A percentile compares a stretch with the other conserved stretches of the same genome.
phyloP scores from a whole-genome alignment of 2,888 invertebrate species.

The Andrena haemorrhoa region DNA sequence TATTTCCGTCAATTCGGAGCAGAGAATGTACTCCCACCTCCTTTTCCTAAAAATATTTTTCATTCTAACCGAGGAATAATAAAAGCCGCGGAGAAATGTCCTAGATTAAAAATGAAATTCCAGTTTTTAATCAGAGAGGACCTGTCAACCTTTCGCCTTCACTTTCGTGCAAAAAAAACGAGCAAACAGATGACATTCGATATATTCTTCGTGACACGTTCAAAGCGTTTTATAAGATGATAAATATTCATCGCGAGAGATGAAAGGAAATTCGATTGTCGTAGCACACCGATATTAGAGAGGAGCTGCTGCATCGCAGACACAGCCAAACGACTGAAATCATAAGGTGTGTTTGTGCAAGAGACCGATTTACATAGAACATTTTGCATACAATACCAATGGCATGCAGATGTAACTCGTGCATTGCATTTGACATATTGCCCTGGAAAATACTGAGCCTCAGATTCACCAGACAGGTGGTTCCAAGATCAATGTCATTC shows the following conservation, averaged over 20 bases:
- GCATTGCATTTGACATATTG: not conserved
- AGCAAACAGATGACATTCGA: slow-evolving; percentile 3
- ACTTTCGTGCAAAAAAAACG: not conserved
- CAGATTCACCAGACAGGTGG: too few relatives aligned
- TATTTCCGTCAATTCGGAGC: too few relatives aligned
- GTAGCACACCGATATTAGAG: slow-evolving; percentile 31
- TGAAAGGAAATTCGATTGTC: slow-evolving; percentile 55
- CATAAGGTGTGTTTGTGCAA: slow-evolving; percentile 1
- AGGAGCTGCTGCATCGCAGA: not conserved
- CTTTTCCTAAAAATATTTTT: too few relatives aligned
- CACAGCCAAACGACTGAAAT: slow-evolving; percentile 11
- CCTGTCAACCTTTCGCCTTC: not conserved
- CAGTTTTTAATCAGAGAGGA: not conserved
- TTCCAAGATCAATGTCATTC: too few relatives aligned
- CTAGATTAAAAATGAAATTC: not conserved
- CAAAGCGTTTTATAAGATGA: slow-evolving; percentile 45
- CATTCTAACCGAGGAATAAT: too few relatives aligned
- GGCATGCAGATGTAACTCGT: not conserved
- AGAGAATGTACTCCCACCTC: too few relatives aligned
- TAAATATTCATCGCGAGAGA: slow-evolving; percentile 56
- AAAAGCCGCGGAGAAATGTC: too few relatives aligned
- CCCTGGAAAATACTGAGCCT: not conserved
- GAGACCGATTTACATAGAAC: slow-evolving; percentile 35
- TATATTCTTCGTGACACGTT: slow-evolving; percentile 37
- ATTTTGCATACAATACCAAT: slow-evolving; percentile 17